These are phyloP conservation scores for Drosophila seguyi DNA, from an alignment of 1,140 invertebrate species.

Conservation along the genomic window DNA sequence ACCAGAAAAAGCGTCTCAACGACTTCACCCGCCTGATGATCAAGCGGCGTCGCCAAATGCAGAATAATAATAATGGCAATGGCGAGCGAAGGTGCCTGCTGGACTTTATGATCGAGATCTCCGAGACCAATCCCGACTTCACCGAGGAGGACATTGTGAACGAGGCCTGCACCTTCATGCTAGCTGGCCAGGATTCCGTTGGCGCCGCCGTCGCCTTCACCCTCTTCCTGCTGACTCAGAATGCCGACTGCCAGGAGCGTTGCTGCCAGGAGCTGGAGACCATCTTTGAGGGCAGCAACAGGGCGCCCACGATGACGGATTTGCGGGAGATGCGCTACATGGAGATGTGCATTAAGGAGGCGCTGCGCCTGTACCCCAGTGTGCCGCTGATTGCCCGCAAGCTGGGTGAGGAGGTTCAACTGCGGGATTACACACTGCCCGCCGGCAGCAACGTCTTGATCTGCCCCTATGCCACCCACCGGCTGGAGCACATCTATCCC, in stretches of 20 bases:
- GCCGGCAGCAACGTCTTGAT: conserved; percentile 85
- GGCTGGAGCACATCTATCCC: conserved; percentile 88
- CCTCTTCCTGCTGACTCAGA: conserved; percentile 87
- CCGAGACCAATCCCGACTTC: conserved; percentile 86
- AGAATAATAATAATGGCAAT: conserved; percentile 45
- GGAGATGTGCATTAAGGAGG: conserved; percentile 90
- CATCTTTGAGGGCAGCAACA: conserved; percentile 86
- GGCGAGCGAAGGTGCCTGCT: conserved; percentile 80
- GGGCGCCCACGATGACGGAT: conserved; percentile 87
- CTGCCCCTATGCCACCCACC: conserved; percentile 88
- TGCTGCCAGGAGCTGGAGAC: conserved; percentile 87
- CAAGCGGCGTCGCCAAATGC: conserved; percentile 72
- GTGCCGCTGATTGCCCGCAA: conserved; percentile 88
- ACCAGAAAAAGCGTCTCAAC: conserved; percentile 88
- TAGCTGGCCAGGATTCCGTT: conserved; percentile 92
- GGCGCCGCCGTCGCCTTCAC: conserved; percentile 87
- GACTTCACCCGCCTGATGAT: conserved; percentile 87
- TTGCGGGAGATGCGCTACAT: conserved; percentile 88
- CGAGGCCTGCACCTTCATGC: conserved; percentile 91
- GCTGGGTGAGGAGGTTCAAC: conserved; percentile 86
- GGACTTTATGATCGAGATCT: conserved; percentile 90
- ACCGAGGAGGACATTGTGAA: conserved; percentile 90
- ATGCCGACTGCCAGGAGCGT: conserved; percentile 88
- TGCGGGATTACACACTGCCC: conserved; percentile 85
- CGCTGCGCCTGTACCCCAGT: conserved; percentile 89